These are phyloP conservation scores for Zophobas atratus DNA, from an alignment of 1,140 invertebrate genomes.

Conservation along the genomic window DNA sequence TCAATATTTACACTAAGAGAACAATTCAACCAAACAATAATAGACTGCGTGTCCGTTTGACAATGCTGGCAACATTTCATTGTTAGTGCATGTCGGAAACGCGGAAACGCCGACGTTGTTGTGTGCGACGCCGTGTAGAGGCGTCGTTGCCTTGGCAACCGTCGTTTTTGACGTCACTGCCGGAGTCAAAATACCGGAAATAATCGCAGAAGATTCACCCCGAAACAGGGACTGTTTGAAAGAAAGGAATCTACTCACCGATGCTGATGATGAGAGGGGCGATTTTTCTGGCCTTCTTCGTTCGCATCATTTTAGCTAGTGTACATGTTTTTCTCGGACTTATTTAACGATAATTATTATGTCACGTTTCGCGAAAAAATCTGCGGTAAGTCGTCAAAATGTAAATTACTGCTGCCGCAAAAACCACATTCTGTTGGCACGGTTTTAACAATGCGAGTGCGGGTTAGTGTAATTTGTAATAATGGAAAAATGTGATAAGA, in stretches of 20 bases:
- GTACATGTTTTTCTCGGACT: background rate
- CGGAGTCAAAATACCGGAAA: constrained; percentile 17
- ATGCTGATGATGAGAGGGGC: constrained; percentile 4
- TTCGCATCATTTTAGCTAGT: constrained; percentile 2
- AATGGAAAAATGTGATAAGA: background rate
- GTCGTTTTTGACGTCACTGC: constrained; percentile 16
- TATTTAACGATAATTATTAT: constrained; percentile 26
- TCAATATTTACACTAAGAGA: constrained; percentile 23
- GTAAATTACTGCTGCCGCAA: constrained; percentile 7
- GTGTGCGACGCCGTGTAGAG: constrained; percentile 25
- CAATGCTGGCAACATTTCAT: constrained; percentile 31
- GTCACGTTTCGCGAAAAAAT: constrained; percentile 27
- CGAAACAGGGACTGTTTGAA: background rate
- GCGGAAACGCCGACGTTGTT: constrained; percentile 26
- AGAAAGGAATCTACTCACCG: constrained; percentile 15
- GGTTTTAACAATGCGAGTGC: background rate
- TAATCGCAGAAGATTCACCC: constrained; percentile 18
- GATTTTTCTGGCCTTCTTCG: constrained; percentile 7
- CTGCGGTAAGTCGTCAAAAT: constrained; percentile 8
- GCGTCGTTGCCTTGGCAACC: constrained; percentile 12
- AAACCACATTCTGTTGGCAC: constrained; percentile 1
- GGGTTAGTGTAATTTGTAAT: background rate
- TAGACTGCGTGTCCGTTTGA: constrained; percentile 13
- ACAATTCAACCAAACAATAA: constrained; percentile 20
- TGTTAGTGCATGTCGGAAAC: constrained; percentile 15